phyloP scores from a whole-genome alignment of 2,797 vertebrate species.

The Gymnoscopelus microlampas region DNA sequence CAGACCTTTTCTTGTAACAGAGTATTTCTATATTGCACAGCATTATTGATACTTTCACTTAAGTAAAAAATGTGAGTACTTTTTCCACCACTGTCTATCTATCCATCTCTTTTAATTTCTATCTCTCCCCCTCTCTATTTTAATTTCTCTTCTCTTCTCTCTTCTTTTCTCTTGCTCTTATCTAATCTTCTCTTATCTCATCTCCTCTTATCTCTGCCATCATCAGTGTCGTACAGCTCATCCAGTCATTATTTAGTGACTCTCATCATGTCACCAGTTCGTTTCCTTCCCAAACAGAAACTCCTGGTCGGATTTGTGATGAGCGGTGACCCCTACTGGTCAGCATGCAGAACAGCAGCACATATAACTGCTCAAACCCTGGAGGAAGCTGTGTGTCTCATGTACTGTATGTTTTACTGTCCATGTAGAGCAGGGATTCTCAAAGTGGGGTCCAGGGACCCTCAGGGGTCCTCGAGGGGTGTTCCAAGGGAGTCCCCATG shows the following conservation, averaged over 20 bases:
- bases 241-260: too few relatives aligned
- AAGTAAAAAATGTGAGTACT: too few relatives aligned
- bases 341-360: constrained; percentile 44
- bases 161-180: too few relatives aligned
- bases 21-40: too few relatives aligned
- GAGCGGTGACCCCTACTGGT: constrained; percentile 75
- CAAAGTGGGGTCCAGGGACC: too few relatives aligned
- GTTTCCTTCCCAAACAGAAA: not conserved
- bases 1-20: too few relatives aligned
- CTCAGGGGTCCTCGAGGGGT: too few relatives aligned
- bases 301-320: constrained; percentile 35
- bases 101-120: not conserved
- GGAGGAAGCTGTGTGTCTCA: too few relatives aligned
- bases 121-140: not conserved
- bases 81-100: not conserved
- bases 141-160: not conserved
- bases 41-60: too few relatives aligned
- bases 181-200: not conserved
- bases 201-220: not conserved
- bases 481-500: too few relatives aligned
- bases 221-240: not conserved
- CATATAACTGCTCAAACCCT: not conserved
- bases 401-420: too few relatives aligned
- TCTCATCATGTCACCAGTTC: constrained; percentile 1
- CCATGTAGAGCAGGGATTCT: too few relatives aligned